Evolutionary conservation across 2,888 invertebrate genomes (phyloP), one percentile per base, ranked within the genome.

Genomic region (Napeogenes sylphis): DNA sequence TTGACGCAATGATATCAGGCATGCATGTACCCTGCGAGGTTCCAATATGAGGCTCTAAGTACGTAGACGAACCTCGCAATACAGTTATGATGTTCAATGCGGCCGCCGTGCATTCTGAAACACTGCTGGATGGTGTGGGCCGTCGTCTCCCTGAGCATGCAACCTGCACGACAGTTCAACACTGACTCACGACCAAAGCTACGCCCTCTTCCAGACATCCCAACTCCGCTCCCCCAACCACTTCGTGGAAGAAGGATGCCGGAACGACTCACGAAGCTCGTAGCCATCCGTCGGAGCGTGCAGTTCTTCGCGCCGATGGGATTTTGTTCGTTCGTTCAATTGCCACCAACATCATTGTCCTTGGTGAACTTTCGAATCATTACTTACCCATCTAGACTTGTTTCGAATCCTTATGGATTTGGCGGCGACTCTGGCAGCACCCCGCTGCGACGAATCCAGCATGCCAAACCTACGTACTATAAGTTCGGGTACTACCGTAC

Each of bases 121-220:
- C 68, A 46, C 30, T 57, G 54, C 56, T 81, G 80, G 51, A 79
- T 70, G 12, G 55, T 62, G 59, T 78, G 78, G 2, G 73, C 75
- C 13, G 75, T 70, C 0, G 78, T 78, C 62, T 82, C 78, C 32
- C 62, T 66, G 0, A 65, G 63, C 45, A 56, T 57, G 66, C 78
- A 81, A 2, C 76, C 77, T 4, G 74, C 77, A 21, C 78, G 71
- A 59, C 78, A 80, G 55, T 75, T 76, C 76, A 77, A 13, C 32
- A 46, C 12, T 30, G 30, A 12, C 35, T 45, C 42, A 32, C 54
- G 14, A n/a, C 12, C 32, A 32, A 2, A 14, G 2, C 38, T 66
- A 57, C 8, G 55, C 32, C 58, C 58, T 46, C 46, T 53, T n/a
- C n/a, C n/a, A n/a, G 57, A 81, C 6, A 68, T 71, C 46, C 14